phyloP scores from a whole-genome alignment of 1,140 invertebrate species.

The Cryptotermes secundus region DNA sequence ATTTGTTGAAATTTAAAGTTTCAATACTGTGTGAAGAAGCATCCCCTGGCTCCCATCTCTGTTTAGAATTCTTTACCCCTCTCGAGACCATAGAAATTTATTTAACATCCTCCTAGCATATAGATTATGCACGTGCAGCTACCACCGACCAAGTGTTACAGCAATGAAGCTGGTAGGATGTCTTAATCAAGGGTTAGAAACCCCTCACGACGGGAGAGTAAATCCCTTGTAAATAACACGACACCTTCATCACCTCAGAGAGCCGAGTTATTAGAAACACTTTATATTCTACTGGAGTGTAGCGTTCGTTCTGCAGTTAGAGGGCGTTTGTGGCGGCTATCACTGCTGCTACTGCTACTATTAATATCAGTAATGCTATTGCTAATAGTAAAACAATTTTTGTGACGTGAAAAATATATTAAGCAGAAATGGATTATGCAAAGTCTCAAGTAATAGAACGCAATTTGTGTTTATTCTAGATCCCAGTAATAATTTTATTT shows the following conservation, averaged over 20 bases:
- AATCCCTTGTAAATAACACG: background rate
- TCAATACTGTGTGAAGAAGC: background rate
- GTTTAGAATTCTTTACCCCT: background rate
- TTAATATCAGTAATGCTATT: no score
- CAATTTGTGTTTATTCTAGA: no score
- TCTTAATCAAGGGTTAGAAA: slow-evolving; percentile 6
- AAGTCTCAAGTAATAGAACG: no score
- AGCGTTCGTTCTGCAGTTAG: no score
- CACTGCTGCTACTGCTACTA: no score
- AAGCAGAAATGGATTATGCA: no score
- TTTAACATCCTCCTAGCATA: background rate
- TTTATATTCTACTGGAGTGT: background rate
- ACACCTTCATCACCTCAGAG: background rate
- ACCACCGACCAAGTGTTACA: background rate
- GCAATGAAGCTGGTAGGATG: slow-evolving; percentile 1
- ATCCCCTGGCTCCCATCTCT: background rate
- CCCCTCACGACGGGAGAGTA: background rate
- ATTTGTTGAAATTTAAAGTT: background rate
- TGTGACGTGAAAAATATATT: no score
- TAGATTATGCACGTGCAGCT: slow-evolving; percentile 15
- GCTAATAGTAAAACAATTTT: no score
- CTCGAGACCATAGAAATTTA: slow-evolving; percentile 7
- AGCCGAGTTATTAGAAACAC: background rate
- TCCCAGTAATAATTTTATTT: no score
- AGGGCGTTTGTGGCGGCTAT: no score